Conservation (phyloP, 2,113 vertebrate species). For the Pithys albifrons region DNA sequence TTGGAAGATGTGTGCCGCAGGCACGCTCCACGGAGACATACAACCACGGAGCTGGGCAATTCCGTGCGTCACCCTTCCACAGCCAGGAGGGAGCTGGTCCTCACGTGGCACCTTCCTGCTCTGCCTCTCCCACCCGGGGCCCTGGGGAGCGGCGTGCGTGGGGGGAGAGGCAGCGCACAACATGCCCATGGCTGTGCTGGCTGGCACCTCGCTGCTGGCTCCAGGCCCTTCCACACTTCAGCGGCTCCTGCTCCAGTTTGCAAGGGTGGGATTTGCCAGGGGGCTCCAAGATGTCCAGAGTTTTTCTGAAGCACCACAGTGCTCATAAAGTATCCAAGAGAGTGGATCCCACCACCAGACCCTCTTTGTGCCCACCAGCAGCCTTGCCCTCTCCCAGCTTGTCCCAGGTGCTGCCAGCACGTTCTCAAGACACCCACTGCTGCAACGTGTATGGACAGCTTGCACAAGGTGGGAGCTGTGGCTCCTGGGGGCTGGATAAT, state of each 20-base stretch:
- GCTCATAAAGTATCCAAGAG: fast-evolving
- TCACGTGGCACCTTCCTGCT: neutral
- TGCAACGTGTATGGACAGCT: neutral
- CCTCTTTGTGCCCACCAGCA: neutral
- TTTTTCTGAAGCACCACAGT: fast-evolving
- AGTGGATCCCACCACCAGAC: neutral
- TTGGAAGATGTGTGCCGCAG: neutral
- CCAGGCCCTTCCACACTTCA: fast-evolving
- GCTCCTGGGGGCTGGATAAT: neutral
- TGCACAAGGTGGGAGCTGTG: neutral
- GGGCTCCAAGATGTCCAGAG: fast-evolving
- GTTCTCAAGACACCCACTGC: neutral
- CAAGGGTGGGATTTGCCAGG: neutral
- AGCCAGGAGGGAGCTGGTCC: neutral
- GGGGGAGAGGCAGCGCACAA: neutral
- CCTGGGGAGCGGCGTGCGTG: neutral
- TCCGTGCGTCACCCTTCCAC: fast-evolving
- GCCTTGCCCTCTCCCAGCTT: fast-evolving
- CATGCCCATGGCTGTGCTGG: neutral
- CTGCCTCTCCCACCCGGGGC: neutral
- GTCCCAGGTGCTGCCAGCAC: fast-evolving
- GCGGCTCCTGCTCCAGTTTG: neutral
- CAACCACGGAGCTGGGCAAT: fast-evolving
- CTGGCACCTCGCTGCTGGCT: neutral
- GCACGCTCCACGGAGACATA: fast-evolving